A percentile compares a stretch with the other conserved stretches of the same genome.
Evolutionary conservation across 2,797 vertebrate species (phyloP).

Genomic region (Nannoperca obscura): DNA sequence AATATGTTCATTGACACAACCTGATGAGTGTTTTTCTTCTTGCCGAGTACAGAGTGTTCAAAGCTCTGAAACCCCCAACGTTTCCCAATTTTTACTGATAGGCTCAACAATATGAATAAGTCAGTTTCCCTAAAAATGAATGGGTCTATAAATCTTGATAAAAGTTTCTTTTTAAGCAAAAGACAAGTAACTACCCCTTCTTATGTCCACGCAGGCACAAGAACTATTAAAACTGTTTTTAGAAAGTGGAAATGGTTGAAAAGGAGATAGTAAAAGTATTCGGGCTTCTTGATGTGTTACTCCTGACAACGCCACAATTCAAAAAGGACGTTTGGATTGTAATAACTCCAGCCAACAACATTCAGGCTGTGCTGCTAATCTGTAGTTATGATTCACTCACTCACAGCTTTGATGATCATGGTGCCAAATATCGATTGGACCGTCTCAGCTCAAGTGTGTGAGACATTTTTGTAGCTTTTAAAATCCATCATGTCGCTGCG

Average conservation of each 20-base stretch:
- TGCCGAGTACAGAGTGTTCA: background rate
- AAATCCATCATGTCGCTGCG: background rate
- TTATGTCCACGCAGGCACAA: background rate
- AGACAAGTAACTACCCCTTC: background rate
- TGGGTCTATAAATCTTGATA: background rate
- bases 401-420: slow-evolving; percentile 18
- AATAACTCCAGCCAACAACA: slow-evolving; percentile 31
- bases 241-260: background rate
- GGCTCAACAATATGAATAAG: background rate
- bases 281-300: background rate
- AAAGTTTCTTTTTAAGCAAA: background rate
- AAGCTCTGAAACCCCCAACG: background rate
- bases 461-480: slow-evolving; percentile 18
- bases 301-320: slow-evolving; percentile 14
- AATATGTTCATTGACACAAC: slow-evolving; percentile 29
- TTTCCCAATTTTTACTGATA: background rate
- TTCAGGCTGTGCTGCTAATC: slow-evolving; percentile 41
- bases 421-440: slow-evolving; percentile 25
- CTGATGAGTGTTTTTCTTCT: slow-evolving; percentile 22
- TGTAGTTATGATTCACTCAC: slow-evolving; percentile 41
- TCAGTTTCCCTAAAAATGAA: background rate
- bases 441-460: background rate
- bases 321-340: slow-evolving; percentile 21
- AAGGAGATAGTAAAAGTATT: background rate
- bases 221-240: background rate